Base-by-base conservation (phyloP, 2,113 vertebrate genomes). In the Scopus umbretta region DNA sequence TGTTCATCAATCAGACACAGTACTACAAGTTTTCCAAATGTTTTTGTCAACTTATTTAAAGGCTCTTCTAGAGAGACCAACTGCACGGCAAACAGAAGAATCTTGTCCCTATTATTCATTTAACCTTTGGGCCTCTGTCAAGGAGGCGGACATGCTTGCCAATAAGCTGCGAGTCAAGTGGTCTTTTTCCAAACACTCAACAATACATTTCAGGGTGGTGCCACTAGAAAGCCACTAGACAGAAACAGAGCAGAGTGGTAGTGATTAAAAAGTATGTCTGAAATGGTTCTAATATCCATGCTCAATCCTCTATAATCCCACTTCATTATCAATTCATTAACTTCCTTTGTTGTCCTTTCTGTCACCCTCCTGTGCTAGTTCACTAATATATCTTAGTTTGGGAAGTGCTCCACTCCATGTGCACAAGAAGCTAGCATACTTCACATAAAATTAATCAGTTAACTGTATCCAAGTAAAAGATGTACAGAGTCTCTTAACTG, bases 251-350 rank as follows among this genome's bases (percentile, higher is more conserved):
- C 40, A 84, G 82, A 94, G 84, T 22, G 43, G 18, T 13, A 92
- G 86, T 50, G 80, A 95, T 95, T 94, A 87, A 95, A 92, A 88
- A 92, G 56, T 81, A 89, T 79, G 73, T 81, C 80, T 85, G 92
- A 94, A 92, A 94, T 40, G 36, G 84, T 79, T 94, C 92, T 95
- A 94, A 97, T 95, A 92, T 85, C 66, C 80, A 85, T 52, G 92
- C 81, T 91, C 89, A 96, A 90, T 94, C 92, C 80, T 82, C 66
- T 80, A 66, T 92, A 96, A 96, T 96, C 94, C 78, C n/a, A 59
- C 81, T 92, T 95, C 80, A 96, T 94, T 90, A 94, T 82, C 86
- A 82, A 94, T 94, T 96, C 95, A 92, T 97, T 97, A 97, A 74
- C 78, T 94, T 91, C 50, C 79, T 94, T 93, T 86, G 80, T 92